Evolutionary conservation across 1,140 invertebrate genomes (phyloP).

Genomic region (Myzus persicae): DNA sequence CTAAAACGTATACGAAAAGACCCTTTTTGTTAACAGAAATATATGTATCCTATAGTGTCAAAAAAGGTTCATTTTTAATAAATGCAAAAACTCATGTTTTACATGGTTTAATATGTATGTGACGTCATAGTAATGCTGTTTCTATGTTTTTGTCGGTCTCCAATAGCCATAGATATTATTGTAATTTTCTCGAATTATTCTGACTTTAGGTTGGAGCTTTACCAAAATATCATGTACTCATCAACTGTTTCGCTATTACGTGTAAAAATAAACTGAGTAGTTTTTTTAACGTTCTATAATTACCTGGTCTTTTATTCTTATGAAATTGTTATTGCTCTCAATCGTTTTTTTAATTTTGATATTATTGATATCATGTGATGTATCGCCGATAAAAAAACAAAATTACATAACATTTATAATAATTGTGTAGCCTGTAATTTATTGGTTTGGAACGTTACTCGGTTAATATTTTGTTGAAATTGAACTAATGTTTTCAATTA

Average conservation of each 20-base stretch:
- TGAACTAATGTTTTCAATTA: not conserved
- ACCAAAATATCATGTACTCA: slow-evolving; percentile 43
- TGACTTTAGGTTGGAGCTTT: slow-evolving; percentile 11
- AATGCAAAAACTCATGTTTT: slow-evolving; percentile 15
- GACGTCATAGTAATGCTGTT: slow-evolving; percentile 15
- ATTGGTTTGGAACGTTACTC: not conserved
- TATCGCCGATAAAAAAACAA: not conserved
- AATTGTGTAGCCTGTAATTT: not conserved
- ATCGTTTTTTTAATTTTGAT: not conserved
- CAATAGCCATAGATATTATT: not conserved
- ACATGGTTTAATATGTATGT: slow-evolving; percentile 18
- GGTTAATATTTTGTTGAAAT: not conserved
- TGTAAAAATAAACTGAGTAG: not conserved
- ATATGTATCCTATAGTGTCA: slow-evolving; percentile 12
- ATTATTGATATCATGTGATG: not conserved
- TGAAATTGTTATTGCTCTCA: not conserved
- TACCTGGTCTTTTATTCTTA: not conserved
- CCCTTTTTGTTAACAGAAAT: slow-evolving; percentile 6
- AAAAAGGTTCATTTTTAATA: slow-evolving; percentile 6
- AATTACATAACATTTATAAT: not conserved
- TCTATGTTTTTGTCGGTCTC: not conserved
- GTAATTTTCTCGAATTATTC: not conserved
- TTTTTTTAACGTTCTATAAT: slow-evolving; percentile 1
- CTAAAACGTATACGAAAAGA: not conserved
- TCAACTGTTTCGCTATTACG: not conserved